These are phyloP conservation scores for Zonotrichia leucophrys DNA, from an alignment of 2,113 vertebrate genomes.

Conservation along the genomic window DNA sequence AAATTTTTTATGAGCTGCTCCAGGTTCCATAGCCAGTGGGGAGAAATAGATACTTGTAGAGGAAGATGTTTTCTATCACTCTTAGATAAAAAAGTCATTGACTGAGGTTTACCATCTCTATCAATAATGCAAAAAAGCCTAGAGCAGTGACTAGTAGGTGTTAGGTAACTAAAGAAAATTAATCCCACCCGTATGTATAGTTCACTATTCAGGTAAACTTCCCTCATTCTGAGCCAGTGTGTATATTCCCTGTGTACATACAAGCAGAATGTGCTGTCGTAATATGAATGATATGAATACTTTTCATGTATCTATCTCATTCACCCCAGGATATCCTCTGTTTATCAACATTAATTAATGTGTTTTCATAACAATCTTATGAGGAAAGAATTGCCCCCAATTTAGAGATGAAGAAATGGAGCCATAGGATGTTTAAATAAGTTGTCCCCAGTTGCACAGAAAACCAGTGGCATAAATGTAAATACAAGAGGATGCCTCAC, in stretches of 20 bases:
- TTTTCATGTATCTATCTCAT: neutral
- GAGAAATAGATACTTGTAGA: neutral
- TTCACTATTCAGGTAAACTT: neutral
- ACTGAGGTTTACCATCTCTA: neutral
- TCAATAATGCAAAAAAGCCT: neutral
- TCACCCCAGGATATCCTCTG: neutral
- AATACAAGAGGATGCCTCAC: neutral
- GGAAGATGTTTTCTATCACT: neutral
- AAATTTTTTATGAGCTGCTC: neutral
- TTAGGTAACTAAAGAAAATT: neutral
- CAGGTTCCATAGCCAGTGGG: neutral
- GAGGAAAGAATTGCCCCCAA: neutral
- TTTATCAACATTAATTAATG: conserved; percentile 33
- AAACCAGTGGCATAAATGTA: neutral
- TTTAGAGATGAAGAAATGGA: conserved; percentile 33
- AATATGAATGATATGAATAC: neutral
- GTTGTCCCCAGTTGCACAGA: neutral
- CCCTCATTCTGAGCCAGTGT: neutral
- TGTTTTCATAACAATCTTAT: neutral
- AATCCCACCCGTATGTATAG: neutral
- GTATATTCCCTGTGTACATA: neutral
- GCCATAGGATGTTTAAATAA: neutral
- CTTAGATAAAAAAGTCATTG: neutral
- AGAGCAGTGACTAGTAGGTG: neutral
- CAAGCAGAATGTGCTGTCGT: neutral